Evolutionary conservation across 1,140 invertebrate species (phyloP), one percentile per base, ranked within the genome.

Genomic region (Drosophila erecta): DNA sequence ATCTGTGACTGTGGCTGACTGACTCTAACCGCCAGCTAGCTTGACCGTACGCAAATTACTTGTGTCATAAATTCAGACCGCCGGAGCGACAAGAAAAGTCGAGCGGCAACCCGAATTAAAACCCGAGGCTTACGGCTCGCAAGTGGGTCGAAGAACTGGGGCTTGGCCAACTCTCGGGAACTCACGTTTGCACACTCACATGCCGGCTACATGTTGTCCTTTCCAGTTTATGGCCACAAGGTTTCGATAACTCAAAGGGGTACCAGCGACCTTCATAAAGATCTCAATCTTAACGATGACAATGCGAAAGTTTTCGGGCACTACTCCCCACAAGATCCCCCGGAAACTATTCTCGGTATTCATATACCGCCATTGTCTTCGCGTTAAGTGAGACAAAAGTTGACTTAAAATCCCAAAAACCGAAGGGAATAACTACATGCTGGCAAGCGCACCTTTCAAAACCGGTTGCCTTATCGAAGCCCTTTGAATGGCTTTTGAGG

Each of bases 31-130:
- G 43, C 57, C 51, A 65, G 69, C 51, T 58, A 65, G 79, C 83
- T 87, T 86, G 84, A 89, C 84, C 84, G 85, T 89, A 90, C 85
- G 76, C 84, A 89, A 89, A 89, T 89, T 84, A 89, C 85, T 89
- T 89, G 76, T 89, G 85, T 89, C 84, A 89, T 89, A 89, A 89
- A 89, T 90, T 89, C 72, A 56, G 57, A 35, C 54, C 61, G 50
- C 56, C 40, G 53, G 58, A 71, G 77, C 71, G 78, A 86, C 77
- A 86, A 85, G 83, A 78, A 78, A 84, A 83, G 79, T 83, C 79
- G 71, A 73, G 75, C 69, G 62, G 81, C 55, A 53, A 66, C 61
- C 56, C 56, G 41, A 76, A 81, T 78, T 72, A 67, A 79, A 67
- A 73, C 81, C 81, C 77, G 64, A 81, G 77, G 81, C 81, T 84